Evolutionary conservation across 2,113 vertebrate genomes (phyloP).

Genomic region (Calonectris borealis): DNA sequence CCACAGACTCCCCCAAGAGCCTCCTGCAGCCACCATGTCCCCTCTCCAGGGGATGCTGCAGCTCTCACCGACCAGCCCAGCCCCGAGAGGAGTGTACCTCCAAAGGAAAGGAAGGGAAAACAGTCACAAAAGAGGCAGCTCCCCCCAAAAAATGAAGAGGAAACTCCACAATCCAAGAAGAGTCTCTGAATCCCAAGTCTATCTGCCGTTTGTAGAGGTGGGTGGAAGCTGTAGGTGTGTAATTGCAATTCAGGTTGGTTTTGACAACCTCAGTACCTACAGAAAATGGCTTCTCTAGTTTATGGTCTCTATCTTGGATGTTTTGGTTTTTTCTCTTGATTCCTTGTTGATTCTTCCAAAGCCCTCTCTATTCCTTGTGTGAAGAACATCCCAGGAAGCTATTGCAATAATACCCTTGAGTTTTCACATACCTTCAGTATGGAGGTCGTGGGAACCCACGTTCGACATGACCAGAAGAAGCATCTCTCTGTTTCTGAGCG

Average conservation of each 20-base stretch:
- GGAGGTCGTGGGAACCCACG: background rate
- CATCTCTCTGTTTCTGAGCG: background rate
- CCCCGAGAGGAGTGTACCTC: background rate
- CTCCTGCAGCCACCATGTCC: rapidly evolving
- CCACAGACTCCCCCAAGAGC: background rate
- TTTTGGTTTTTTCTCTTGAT: background rate
- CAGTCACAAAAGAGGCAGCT: background rate
- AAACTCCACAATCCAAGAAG: background rate
- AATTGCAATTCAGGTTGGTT: background rate
- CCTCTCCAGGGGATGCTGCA: background rate
- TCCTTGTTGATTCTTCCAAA: background rate
- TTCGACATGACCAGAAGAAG: background rate
- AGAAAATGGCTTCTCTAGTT: background rate
- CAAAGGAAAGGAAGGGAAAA: background rate
- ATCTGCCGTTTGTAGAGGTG: background rate
- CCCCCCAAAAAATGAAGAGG: background rate
- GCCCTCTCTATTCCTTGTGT: background rate
- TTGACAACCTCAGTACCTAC: background rate
- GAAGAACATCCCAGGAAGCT: background rate
- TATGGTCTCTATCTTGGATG: background rate
- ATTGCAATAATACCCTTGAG: background rate
- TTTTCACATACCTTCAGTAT: background rate
- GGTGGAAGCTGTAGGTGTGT: background rate
- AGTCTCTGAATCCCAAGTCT: background rate
- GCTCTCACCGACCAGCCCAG: background rate